Evolutionary conservation across 92 coral and sea anemone species (phyloP).

Genomic region (Zoanthus sociatus): DNA sequence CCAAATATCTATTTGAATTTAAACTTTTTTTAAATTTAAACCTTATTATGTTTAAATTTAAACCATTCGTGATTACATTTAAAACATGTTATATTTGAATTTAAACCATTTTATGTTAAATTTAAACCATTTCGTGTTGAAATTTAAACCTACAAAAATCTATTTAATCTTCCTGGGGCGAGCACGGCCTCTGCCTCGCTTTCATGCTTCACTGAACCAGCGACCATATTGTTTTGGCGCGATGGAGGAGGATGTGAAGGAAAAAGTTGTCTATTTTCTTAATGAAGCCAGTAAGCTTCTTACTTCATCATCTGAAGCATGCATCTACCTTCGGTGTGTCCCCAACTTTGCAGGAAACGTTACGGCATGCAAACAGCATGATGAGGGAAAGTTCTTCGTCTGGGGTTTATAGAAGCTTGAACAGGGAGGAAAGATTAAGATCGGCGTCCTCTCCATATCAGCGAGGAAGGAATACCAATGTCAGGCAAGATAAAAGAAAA

Average conservation of each 20-base stretch:
- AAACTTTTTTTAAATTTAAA: not conserved
- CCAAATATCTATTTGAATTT: not conserved
- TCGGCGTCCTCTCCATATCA: not conserved
- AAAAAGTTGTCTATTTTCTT: conserved; percentile 44
- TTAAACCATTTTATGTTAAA: too few relatives aligned
- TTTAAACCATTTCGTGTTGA: too few relatives aligned
- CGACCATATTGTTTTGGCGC: conserved; percentile 20
- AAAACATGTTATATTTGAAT: too few relatives aligned
- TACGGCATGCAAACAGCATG: conserved; percentile 52
- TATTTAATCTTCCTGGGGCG: not conserved
- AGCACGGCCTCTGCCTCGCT: not conserved
- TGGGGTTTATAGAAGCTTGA: conserved; percentile 46
- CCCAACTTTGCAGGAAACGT: conserved; percentile 49
- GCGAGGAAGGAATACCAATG: not conserved
- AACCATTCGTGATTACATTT: too few relatives aligned
- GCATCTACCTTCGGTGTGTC: conserved; percentile 12
- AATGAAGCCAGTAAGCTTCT: conserved; percentile 58
- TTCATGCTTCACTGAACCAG: conserved; percentile 28
- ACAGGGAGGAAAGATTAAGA: not conserved
- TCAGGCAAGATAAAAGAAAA: not conserved
- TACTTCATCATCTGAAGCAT: not conserved
- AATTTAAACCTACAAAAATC: not conserved
- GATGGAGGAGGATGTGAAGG: conserved; percentile 39
- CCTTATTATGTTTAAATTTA: too few relatives aligned
- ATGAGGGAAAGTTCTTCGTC: conserved; percentile 58